Conservation (phyloP, 2,888 invertebrate genomes). For the Ophraella communa region DNA sequence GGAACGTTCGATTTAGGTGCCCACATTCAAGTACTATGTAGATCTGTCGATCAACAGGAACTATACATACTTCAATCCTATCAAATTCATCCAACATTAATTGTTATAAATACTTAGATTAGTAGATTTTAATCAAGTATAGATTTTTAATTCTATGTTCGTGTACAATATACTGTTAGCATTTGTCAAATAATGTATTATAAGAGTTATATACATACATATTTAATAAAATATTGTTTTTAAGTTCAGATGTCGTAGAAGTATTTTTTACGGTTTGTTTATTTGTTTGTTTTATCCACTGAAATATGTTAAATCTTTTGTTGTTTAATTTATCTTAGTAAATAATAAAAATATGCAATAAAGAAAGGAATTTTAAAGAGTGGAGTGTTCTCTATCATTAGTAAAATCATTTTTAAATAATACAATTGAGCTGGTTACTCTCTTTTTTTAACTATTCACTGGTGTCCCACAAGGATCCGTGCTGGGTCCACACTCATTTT, state of each 20-base stretch:
- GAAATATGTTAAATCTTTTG: too few species aligned
- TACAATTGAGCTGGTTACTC: too few species aligned
- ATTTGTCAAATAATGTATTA: slow-evolving; percentile 20
- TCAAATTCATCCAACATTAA: slow-evolving; percentile 53
- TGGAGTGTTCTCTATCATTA: too few species aligned
- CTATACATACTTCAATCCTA: slow-evolving; percentile 51
- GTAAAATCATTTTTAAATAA: too few species aligned
- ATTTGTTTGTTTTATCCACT: background rate
- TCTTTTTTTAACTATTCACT: too few species aligned
- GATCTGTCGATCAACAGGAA: slow-evolving; percentile 45
- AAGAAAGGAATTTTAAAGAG: too few species aligned
- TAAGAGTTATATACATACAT: slow-evolving; percentile 8
- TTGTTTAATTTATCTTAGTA: too few species aligned
- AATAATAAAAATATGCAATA: too few species aligned
- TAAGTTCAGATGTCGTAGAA: background rate
- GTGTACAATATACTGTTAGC: slow-evolving; percentile 13
- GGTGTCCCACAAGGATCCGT: too few species aligned
- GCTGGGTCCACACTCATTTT: too few species aligned
- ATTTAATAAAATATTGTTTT: slow-evolving; percentile 21
- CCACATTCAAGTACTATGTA: slow-evolving; percentile 64
- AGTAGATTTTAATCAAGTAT: slow-evolving; percentile 18
- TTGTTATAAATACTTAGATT: slow-evolving; percentile 47
- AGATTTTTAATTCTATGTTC: slow-evolving; percentile 3
- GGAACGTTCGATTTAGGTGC: slow-evolving; percentile 74
- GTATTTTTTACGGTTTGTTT: background rate